phyloP scores from a whole-genome alignment of 2,888 invertebrate species.

The Ephialtes manifestator region DNA sequence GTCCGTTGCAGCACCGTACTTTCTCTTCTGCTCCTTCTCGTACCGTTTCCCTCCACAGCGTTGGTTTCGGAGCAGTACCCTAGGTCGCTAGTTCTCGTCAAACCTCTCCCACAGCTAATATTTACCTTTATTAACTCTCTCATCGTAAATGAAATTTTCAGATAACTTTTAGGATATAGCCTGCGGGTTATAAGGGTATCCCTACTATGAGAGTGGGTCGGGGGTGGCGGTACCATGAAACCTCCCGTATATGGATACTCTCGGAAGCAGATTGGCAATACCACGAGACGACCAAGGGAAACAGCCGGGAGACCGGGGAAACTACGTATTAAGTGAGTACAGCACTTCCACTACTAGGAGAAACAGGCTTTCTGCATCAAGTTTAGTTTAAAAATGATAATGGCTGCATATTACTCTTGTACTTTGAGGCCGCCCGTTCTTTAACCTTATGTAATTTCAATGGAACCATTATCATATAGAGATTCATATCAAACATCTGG shows the following conservation, averaged over 20 bases:
- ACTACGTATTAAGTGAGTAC: conserved; percentile 49
- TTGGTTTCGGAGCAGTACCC: conserved; percentile 77
- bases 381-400: conserved; percentile 9
- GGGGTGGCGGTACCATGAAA: conserved; percentile 46
- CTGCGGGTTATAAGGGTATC: conserved; percentile 83
- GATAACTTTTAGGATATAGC: conserved; percentile 85
- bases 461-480: background rate
- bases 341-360: conserved; percentile 2
- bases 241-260: conserved; percentile 74
- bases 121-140: conserved; percentile 86
- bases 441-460: background rate
- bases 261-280: conserved; percentile 81
- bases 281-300: conserved; percentile 52
- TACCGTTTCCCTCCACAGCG: conserved; percentile 33
- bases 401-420: background rate
- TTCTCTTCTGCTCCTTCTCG: conserved; percentile 38
- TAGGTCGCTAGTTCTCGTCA: conserved; percentile 80
- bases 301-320: conserved; percentile 9
- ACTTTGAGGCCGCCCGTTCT: background rate
- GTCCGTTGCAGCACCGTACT: conserved; percentile 37
- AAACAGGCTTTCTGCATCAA: conserved; percentile 7
- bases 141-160: conserved; percentile 86
- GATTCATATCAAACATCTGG: background rate
- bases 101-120: conserved; percentile 84
- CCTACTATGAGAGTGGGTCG: conserved; percentile 69